A percentile compares a stretch with the other conserved stretches of the same genome.
These are phyloP conservation scores for Xenopus tropicalis DNA, from an alignment of 2,113 vertebrate genomes.

Conservation along the genomic window UCB_Xtro_10.0 CM004445.2:107913001-107913500, in stretches of 20 bases:
- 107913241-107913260: slow-evolving; percentile 32
- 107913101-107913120: not conserved
- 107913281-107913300: slow-evolving; percentile 28
- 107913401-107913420: slow-evolving; percentile 8
- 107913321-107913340: slow-evolving; percentile 20
- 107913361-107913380: slow-evolving; percentile 22
- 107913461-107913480: not conserved
- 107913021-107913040: not conserved
- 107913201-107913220: slow-evolving; percentile 22
- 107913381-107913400: slow-evolving; percentile 8
- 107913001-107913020: not conserved
- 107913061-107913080: not conserved
- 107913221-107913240: slow-evolving; percentile 29
- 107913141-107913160: slow-evolving; percentile 12
- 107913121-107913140: not conserved
- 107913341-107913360: slow-evolving; percentile 19
- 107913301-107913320: slow-evolving; percentile 33
- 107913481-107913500: not conserved
- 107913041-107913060: not conserved
- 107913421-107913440: slow-evolving; percentile 14
- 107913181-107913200: slow-evolving; percentile 16
- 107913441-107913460: not conserved
- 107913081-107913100: not conserved
- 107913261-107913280: slow-evolving; percentile 40
- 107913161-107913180: slow-evolving; percentile 32